These are phyloP conservation scores for Agrochola circellaris DNA, from an alignment of 2,888 invertebrate genomes.

Conservation along the genomic window DNA sequence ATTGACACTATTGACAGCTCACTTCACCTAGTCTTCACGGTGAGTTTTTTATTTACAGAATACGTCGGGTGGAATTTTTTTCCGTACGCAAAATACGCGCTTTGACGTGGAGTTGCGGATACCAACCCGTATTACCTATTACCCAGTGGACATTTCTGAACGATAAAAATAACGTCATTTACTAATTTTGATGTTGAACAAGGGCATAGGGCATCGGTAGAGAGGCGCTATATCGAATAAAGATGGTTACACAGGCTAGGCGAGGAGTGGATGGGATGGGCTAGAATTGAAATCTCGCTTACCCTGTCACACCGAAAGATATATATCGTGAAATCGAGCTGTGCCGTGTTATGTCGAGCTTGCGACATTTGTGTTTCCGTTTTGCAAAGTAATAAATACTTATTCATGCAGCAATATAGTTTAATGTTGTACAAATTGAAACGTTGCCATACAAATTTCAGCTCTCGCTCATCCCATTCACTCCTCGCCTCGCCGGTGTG, in stretches of 20 bases:
- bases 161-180: neutral
- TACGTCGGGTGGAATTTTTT: no score
- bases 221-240: neutral
- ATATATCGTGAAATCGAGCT: neutral
- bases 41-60: no score
- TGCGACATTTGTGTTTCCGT: neutral
- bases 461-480: neutral
- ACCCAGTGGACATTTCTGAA: neutral
- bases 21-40: no score
- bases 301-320: neutral
- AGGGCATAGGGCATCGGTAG: neutral
- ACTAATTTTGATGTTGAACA: neutral
- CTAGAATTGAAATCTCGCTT: neutral
- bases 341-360: neutral
- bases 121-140: no score
- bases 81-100: no score
- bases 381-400: neutral
- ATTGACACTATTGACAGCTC: no score
- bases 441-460: no score
- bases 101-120: no score
- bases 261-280: no score
- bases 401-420: neutral
- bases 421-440: neutral
- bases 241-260: neutral
- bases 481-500: neutral